Percentiles rank a stretch among this genome's conserved stretches.
phyloP scores from a whole-genome alignment of 2,797 vertebrate species.

The Sibirionetta formosa region DNA sequence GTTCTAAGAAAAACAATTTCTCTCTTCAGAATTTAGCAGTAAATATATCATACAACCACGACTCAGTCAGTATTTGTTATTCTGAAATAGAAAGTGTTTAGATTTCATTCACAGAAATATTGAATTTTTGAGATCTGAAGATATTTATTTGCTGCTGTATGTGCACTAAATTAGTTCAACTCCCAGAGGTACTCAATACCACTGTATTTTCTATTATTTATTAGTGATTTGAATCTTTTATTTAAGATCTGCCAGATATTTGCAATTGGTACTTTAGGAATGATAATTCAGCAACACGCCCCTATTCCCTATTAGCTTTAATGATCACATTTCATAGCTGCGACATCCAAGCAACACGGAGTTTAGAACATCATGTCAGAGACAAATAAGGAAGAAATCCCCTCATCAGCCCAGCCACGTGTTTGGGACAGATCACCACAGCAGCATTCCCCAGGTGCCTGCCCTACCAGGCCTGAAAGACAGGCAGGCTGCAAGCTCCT shows the following conservation, averaged over 20 bases:
- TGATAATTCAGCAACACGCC: not conserved
- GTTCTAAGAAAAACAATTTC: rapidly evolving
- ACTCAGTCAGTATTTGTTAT: not conserved
- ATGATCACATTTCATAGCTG: not conserved
- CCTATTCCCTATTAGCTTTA: not conserved
- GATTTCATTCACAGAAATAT: not conserved
- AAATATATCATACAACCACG: not conserved
- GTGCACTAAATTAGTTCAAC: not conserved
- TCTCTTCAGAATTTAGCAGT: not conserved
- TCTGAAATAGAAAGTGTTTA: not conserved
- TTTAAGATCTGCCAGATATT: not conserved
- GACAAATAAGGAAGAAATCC: not conserved
- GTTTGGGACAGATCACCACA: not conserved
- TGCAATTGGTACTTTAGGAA: not conserved
- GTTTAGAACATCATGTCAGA: not conserved
- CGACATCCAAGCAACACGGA: rapidly evolving
- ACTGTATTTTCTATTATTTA: not conserved
- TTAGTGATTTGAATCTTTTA: not conserved
- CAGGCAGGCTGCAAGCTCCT: not conserved
- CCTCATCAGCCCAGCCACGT: not conserved
- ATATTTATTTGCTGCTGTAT: not conserved
- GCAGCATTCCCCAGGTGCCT: not conserved
- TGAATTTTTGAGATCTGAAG: not conserved
- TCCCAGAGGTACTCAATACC: not conserved
- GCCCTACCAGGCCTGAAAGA: rapidly evolving